These are phyloP conservation scores for Chiloscyllium plagiosum DNA, from an alignment of 2,113 vertebrate genomes.

Conservation along the genomic window DNA sequence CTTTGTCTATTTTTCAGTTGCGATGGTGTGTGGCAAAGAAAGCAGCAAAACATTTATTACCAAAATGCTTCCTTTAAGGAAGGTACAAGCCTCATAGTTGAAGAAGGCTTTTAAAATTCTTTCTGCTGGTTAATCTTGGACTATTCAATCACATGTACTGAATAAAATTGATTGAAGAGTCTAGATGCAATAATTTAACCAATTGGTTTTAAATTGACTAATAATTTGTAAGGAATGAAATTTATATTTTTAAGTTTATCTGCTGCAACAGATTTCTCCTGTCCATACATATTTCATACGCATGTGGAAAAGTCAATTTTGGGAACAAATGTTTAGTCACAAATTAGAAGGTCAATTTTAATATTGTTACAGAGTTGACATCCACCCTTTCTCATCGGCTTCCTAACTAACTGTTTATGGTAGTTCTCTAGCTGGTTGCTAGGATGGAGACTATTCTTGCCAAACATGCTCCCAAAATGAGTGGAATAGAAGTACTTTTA, in stretches of 20 bases:
- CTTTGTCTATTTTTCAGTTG: not conserved
- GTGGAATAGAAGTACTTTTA: no score
- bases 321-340: no score
- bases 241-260: not conserved
- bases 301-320: no score
- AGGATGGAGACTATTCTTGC: no score
- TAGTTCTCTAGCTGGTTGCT: no score
- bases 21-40: not conserved
- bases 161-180: not conserved
- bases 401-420: no score
- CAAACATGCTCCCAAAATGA: no score
- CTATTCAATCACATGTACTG: not conserved
- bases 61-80: not conserved
- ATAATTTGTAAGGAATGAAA: not conserved
- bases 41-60: not conserved
- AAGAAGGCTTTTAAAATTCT: not conserved
- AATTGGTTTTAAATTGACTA: not conserved
- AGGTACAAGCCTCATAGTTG: not conserved
- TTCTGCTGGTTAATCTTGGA: not conserved
- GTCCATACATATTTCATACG: no score
- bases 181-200: not conserved
- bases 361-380: no score
- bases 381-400: no score
- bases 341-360: no score
- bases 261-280: not conserved